Evolutionary conservation across 2,888 invertebrate species (phyloP), one percentile per base, ranked within the genome.

Genomic region (Isotomurus palustris): DNA sequence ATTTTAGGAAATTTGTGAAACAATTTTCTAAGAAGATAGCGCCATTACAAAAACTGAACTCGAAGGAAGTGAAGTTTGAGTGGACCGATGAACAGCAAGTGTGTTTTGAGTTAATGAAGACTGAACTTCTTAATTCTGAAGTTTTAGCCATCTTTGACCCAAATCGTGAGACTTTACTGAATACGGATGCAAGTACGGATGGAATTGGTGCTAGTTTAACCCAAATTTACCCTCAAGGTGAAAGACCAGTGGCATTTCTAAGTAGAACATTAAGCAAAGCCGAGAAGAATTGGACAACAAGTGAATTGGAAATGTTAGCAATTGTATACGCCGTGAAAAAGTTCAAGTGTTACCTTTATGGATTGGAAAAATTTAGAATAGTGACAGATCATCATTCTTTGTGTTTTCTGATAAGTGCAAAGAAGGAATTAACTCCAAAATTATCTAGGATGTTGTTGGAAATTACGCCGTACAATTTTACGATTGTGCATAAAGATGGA

Each of bases 301-400:
- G 19, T 14, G 50, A 50, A 38, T 6, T 35, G 5, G 50, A 50
- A 38, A 36, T 50, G 22, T 38, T 50, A n/a, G 25, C 38, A 14
- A 50, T 50, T 4, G 27, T 35, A n/a, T n/a, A 25, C 25, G 50
- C 50, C 2, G 3, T 51, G 6, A 4, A 40, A 40, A 40, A 27
- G 14, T 51, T 51, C 40, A 36, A 25, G 24, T 35, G 35, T 3
- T 51, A 51, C 27, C 24, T 51, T 6, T 51, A 51, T 51, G 51
- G 51, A 8, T n/a, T n/a, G n/a, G n/a, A 24, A n/a, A 36, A 51
- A 25, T 40, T 51, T 40, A 25, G 2, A 14, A 38, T 51, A 5
- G 22, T 17, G 14, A 38, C 40, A 4, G 51, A 51, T 40, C 51
- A 51, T 40, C 24, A 51, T 27, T 25, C 38, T 2, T 19, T 51